These are phyloP conservation scores for Calameuta filiformis DNA, from an alignment of 2,888 invertebrate genomes.

Conservation along the genomic window DNA sequence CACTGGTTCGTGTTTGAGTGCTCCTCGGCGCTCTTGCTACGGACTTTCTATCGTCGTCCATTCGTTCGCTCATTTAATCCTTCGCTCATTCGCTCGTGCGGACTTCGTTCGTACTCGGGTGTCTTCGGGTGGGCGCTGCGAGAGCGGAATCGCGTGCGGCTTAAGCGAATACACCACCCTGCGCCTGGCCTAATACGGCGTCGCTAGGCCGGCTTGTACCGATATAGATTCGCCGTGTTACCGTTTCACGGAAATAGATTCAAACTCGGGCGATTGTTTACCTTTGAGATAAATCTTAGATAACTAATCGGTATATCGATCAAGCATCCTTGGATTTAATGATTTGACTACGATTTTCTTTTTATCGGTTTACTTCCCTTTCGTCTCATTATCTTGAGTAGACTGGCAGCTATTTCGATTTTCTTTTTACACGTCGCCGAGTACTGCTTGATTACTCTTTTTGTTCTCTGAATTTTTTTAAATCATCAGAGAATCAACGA, in stretches of 20 bases:
- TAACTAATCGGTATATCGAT: neutral
- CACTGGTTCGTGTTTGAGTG: neutral
- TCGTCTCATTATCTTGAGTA: neutral
- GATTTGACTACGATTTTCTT: neutral
- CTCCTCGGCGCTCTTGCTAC: neutral
- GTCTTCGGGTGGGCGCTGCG: neutral
- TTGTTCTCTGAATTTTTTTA: neutral
- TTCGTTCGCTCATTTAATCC: neutral
- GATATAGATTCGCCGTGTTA: constrained; percentile 46
- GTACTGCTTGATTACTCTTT: neutral
- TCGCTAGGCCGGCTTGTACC: constrained; percentile 52
- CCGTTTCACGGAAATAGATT: constrained; percentile 19
- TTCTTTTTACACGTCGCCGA: constrained; percentile 1
- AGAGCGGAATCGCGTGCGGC: neutral
- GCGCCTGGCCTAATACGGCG: constrained; percentile 64
- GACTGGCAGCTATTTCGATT: neutral
- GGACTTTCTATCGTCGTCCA: neutral
- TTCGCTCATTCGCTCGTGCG: neutral
- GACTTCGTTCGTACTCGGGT: neutral
- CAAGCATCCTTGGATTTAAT: neutral
- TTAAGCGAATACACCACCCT: neutral
- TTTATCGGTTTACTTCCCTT: neutral
- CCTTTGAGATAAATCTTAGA: neutral
- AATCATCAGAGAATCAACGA: neutral
- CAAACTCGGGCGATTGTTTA: constrained; percentile 5